Percentiles rank a stretch among this genome's conserved stretches.
These are phyloP conservation scores for Loris lydekkerianus DNA, from an alignment of 2,797 vertebrate genomes.

Conservation along the genomic window DNA sequence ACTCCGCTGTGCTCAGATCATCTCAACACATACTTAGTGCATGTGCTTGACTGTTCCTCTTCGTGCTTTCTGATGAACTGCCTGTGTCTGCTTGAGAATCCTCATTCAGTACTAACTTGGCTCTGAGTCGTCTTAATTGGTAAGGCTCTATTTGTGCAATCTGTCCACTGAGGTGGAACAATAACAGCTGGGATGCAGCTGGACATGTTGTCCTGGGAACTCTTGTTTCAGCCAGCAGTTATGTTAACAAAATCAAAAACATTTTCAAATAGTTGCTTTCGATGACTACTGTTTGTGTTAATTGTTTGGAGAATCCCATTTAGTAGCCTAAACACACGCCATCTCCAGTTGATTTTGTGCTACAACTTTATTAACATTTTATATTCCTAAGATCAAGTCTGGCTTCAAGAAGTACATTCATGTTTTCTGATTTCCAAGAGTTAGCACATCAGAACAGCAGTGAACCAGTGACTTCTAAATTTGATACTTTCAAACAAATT, in stretches of 20 bases:
- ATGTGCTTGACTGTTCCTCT: neutral
- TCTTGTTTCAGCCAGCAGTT: constrained; percentile 56
- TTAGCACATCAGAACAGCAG: neutral
- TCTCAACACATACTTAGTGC: neutral
- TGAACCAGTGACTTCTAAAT: constrained; percentile 14
- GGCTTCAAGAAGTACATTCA: neutral
- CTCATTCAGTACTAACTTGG: constrained; percentile 50
- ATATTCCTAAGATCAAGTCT: neutral
- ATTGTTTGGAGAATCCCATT: constrained; percentile 70
- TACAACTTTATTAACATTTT: neutral
- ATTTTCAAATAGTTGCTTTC: constrained; percentile 48
- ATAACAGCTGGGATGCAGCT: constrained; percentile 87
- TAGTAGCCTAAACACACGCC: constrained; percentile 56
- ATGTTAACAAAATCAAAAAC: constrained; percentile 57
- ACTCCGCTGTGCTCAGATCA: neutral
- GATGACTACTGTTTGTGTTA: constrained; percentile 69
- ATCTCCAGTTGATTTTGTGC: neutral
- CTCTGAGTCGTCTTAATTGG: constrained; percentile 53
- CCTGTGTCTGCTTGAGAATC: constrained; percentile 45
- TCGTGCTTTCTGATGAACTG: neutral
- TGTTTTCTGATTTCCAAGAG: neutral
- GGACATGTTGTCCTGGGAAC: constrained; percentile 81
- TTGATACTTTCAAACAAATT: constrained; percentile 41
- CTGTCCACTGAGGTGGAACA: constrained; percentile 69
- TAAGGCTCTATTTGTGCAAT: neutral